Base-by-base conservation (phyloP, 2,113 vertebrate species). In the Chionis minor region DNA sequence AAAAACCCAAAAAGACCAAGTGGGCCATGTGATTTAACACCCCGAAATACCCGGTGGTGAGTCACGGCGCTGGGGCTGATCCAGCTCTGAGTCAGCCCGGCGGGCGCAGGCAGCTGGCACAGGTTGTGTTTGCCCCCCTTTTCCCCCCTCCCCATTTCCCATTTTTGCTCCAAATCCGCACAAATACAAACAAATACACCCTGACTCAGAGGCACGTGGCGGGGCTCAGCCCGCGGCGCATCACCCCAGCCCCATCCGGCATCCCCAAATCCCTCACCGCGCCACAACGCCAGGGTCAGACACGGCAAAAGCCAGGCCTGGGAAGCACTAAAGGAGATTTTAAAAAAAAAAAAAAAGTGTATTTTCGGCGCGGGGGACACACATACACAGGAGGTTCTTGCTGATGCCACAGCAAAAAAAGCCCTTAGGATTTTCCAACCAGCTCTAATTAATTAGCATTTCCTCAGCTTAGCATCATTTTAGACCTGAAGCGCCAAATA, bases 71-170 rank as follows among this genome's bases (percentile, higher is more conserved):
- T n/a, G 95, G 93, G 94, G 69, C 81, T 38, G 63, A 83, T 80
- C 95, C 95, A 84, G 87, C 90, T 94, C 95, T 95, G 96, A 94
- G 69, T 95, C 96, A 96, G 90, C 73, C 69, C 27, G 3, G 70
- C 38, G 3, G 52, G 52, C 13, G 10, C 87, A 81, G 70, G 38
- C 62, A 85, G 55, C 62, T 49, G 49, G 49, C 49, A 23, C 49
- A 23, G 86, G 72, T 49, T 86, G 56, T 62, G 59, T 62, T n/a
- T 40, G 24, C 16, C 38, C 26, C 35, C 61, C n/a, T 22, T 6
- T 44, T n/a, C 28, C 42, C 24, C 69, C 11, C 30, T 77, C 90
- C 88, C 58, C 6, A 28, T 59, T 93, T 93, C 83, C 95, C 94
- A 6, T 82, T 95, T 94, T 69, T 73, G 66, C 91, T 90, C 88